Conservation (phyloP, 2,113 vertebrate species). For the Peromyscus californicus region DNA sequence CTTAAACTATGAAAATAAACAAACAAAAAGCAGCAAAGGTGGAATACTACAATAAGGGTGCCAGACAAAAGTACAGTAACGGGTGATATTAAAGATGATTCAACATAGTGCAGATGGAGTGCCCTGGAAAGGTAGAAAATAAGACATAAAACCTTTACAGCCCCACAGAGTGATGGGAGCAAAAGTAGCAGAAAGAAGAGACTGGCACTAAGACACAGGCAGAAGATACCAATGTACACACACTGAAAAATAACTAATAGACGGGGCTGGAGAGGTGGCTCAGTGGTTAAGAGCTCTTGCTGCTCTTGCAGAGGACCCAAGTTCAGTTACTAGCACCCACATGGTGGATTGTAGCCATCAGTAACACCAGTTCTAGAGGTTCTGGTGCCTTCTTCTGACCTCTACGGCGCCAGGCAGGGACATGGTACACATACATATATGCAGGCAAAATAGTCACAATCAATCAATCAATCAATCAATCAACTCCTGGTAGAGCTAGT, state of each 20-base stretch:
- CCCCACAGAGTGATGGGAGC: background rate
- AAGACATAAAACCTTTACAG: background rate
- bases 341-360: background rate
- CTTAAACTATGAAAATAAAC: background rate
- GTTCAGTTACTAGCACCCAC: background rate
- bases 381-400: background rate
- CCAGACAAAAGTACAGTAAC: background rate
- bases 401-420: background rate
- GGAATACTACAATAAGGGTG: slow-evolving; percentile 8
- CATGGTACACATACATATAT: background rate
- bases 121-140: background rate
- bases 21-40: background rate
- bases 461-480: background rate
- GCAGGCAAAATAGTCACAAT: background rate
- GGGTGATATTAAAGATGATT: background rate
- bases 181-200: background rate
- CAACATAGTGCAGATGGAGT: background rate
- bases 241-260: background rate
- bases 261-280: background rate
- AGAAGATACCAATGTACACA: background rate
- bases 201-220: background rate
- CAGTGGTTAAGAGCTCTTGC: background rate
- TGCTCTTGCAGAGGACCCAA: background rate
- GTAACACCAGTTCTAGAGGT: background rate
- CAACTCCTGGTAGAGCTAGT: background rate